Percentiles rank a stretch among this genome's conserved stretches.
Evolutionary conservation across 1,140 invertebrate genomes (phyloP).

Genomic region (Glomeris maerens): DNA sequence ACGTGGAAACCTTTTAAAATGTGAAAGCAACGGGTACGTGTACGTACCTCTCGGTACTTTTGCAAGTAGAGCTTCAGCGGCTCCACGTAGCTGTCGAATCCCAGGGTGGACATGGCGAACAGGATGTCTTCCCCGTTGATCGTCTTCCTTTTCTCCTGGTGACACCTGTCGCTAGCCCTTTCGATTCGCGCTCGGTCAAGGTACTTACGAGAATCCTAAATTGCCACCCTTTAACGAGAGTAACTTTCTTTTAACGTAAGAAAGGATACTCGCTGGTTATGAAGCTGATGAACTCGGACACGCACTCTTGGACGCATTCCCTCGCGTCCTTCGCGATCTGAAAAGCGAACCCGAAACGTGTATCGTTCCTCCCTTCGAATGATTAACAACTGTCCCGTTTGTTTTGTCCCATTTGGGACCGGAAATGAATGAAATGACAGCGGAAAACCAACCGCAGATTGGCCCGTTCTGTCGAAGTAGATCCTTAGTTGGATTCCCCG

Average conservation of each 20-base stretch:
- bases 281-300: conserved; percentile 98
- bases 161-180: conserved; percentile 79
- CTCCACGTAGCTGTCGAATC: conserved; percentile 98
- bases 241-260: not conserved
- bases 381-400: no score
- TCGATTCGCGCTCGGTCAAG: not conserved
- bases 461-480: no score
- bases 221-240: not conserved
- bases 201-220: not conserved
- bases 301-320: conserved; percentile 98
- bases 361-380: no score
- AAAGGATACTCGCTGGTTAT: conserved; percentile 73
- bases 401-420: no score
- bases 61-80: conserved; percentile 90
- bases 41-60: conserved; percentile 75
- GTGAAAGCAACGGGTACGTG: not conserved
- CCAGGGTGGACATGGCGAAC: conserved; percentile 89
- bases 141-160: conserved; percentile 96
- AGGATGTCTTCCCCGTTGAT: conserved; percentile 98
- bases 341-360: conserved; percentile 28
- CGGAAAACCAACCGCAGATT: no score
- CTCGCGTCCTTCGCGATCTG: conserved; percentile 97
- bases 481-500: no score
- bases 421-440: no score
- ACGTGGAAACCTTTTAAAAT: not conserved